phyloP scores from a whole-genome alignment of 2,888 invertebrate species.

The Sthenelais limicola region DNA sequence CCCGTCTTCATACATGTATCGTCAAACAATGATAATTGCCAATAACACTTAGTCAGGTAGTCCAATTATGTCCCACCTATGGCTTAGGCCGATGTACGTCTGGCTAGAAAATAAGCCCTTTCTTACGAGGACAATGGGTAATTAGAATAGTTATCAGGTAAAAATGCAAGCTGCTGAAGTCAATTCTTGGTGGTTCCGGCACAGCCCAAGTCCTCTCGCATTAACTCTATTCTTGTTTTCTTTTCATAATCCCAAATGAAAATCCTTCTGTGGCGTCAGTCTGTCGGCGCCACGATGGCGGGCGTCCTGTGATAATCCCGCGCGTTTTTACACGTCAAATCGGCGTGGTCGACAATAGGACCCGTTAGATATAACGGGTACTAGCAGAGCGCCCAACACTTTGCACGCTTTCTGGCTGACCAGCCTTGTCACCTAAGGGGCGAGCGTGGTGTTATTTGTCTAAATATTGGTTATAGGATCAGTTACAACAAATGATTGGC shows the following conservation, averaged over 20 bases:
- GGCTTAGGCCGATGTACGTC: too few relatives aligned
- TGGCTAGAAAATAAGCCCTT: not conserved
- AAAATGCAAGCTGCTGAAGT: too few relatives aligned
- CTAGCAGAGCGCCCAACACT: not conserved
- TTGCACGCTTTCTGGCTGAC: slow-evolving; percentile 9
- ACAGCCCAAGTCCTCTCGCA: not conserved
- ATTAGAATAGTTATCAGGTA: slow-evolving; percentile 18
- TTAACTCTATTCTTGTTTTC: slow-evolving; percentile 15
- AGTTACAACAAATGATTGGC: slow-evolving; percentile 13
- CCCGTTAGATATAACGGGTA: not conserved
- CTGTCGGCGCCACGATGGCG: slow-evolving; percentile 10
- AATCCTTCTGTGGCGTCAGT: slow-evolving; percentile 23
- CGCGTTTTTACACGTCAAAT: slow-evolving; percentile 23
- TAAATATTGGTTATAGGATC: slow-evolving; percentile 17
- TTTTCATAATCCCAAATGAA: slow-evolving; percentile 30
- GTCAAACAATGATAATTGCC: too few relatives aligned
- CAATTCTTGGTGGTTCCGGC: not conserved
- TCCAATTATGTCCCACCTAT: too few relatives aligned
- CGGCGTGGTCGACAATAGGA: not conserved
- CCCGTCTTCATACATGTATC: too few relatives aligned
- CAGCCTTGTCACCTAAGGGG: slow-evolving; percentile 12
- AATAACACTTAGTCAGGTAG: too few relatives aligned
- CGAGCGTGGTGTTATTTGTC: slow-evolving; percentile 9
- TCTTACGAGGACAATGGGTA: slow-evolving; percentile 8
- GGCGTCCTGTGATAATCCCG: slow-evolving; percentile 25